These are phyloP conservation scores for Speoplatyrhinus poulsoni DNA, from an alignment of 2,113 vertebrate species.

Conservation along the genomic window DNA sequence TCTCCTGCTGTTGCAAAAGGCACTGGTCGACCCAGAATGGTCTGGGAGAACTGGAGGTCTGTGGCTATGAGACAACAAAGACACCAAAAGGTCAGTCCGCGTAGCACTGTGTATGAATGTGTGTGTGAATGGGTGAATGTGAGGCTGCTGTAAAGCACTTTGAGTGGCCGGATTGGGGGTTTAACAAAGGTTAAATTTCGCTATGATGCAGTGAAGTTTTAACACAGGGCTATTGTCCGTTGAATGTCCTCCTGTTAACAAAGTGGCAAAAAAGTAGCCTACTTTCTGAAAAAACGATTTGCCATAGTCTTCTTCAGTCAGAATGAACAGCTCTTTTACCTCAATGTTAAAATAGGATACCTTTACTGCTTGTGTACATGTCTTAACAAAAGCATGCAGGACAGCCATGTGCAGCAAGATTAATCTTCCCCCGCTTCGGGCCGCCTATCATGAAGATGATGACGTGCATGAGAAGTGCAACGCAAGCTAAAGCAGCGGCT, in stretches of 20 bases:
- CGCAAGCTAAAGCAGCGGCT: conserved; percentile 18
- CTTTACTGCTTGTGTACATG: background rate
- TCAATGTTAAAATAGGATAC: too few species aligned
- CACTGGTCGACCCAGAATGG: conserved; percentile 80
- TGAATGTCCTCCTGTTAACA: too few species aligned
- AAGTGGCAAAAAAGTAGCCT: too few species aligned
- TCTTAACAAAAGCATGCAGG: background rate
- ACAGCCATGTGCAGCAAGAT: conserved; percentile 3
- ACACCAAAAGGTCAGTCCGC: conserved; percentile 35
- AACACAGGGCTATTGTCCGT: too few species aligned
- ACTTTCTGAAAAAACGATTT: too few species aligned
- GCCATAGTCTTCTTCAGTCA: too few species aligned
- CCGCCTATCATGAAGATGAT: conserved; percentile 12
- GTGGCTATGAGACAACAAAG: conserved; percentile 76
- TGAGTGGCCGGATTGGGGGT: too few species aligned
- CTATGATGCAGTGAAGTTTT: too few species aligned
- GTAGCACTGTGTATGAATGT: conserved; percentile 1
- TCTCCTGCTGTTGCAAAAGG: conserved; percentile 89
- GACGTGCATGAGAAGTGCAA: conserved; percentile 27
- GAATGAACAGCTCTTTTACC: too few species aligned
- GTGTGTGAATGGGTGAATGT: too few species aligned
- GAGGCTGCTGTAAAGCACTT: too few species aligned
- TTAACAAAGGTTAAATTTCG: too few species aligned
- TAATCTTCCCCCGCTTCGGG: background rate
- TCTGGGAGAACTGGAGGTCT: conserved; percentile 87